A percentile compares a stretch with the other conserved stretches of the same genome.
These are phyloP conservation scores for Galleria mellonella DNA, from an alignment of 1,140 invertebrate genomes.

Conservation along the genomic window DNA sequence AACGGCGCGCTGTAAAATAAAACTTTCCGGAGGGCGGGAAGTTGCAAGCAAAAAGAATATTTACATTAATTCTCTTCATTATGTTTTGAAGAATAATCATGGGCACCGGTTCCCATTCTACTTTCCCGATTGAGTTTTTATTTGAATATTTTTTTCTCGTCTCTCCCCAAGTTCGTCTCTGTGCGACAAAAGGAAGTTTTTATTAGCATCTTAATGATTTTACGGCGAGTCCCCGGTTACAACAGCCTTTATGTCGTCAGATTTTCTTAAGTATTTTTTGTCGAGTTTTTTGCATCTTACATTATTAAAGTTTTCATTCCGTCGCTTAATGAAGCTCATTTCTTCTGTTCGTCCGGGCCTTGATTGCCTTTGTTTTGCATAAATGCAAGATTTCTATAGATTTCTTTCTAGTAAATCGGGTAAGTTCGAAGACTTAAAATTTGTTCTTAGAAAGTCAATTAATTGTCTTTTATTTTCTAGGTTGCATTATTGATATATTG, in stretches of 20 bases:
- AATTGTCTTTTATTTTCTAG: slow-evolving; percentile 34
- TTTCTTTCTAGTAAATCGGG: slow-evolving; percentile 60
- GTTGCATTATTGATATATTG: background rate
- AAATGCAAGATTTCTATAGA: slow-evolving; percentile 73
- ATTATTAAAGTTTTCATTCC: slow-evolving; percentile 75
- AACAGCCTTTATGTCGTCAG: slow-evolving; percentile 74
- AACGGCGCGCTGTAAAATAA: slow-evolving; percentile 71
- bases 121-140: slow-evolving; percentile 73
- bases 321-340: slow-evolving; percentile 73
- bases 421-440: slow-evolving; percentile 58
- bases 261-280: slow-evolving; percentile 73
- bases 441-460: slow-evolving; percentile 56
- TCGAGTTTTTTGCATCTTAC: slow-evolving; percentile 72
- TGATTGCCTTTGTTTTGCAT: slow-evolving; percentile 74
- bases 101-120: slow-evolving; percentile 64
- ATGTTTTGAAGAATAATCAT: slow-evolving; percentile 76
- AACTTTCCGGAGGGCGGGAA: slow-evolving; percentile 70
- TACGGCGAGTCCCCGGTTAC: slow-evolving; percentile 72
- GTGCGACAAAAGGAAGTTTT: slow-evolving; percentile 73
- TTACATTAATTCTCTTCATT: slow-evolving; percentile 77
- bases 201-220: slow-evolving; percentile 77
- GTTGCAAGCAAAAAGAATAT: slow-evolving; percentile 72
- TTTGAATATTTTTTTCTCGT: slow-evolving; percentile 73
- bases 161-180: slow-evolving; percentile 60
- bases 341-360: slow-evolving; percentile 70